Evolutionary conservation across 1,140 invertebrate genomes (phyloP).

Genomic region (Drosophila virilis): DNA sequence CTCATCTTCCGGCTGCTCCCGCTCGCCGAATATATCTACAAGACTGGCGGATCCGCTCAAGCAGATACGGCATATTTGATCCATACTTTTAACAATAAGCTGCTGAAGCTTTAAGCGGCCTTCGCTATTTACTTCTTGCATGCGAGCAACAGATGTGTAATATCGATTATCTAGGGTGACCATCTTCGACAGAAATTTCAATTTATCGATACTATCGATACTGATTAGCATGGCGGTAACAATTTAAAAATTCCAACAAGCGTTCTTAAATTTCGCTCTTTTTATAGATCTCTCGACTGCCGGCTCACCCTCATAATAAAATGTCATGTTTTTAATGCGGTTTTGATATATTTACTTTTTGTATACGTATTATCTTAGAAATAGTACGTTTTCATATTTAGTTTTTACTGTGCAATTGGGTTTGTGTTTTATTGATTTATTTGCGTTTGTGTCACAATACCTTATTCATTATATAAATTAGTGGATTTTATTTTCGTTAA

Average conservation of each 20-base stretch:
- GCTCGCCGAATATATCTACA: conserved; percentile 18
- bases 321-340: background rate
- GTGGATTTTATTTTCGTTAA: conserved; percentile 35
- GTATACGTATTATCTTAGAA: conserved; percentile 24
- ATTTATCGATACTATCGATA: conserved; percentile 4
- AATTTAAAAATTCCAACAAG: conserved; percentile 10
- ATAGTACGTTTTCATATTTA: conserved; percentile 22
- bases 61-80: conserved; percentile 21
- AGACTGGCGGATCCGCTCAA: background rate
- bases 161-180: conserved; percentile 1
- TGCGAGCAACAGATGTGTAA: conserved; percentile 12
- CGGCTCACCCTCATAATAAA: background rate
- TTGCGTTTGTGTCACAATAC: conserved; percentile 18
- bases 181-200: background rate
- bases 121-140: background rate
- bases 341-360: conserved; percentile 41
- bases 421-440: conserved; percentile 17
- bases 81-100: background rate
- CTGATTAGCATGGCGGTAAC: background rate
- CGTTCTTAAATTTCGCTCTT: background rate
- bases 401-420: conserved; percentile 36
- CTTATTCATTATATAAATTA: conserved; percentile 38
- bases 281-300: background rate
- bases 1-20: background rate
- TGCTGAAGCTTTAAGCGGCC: too few species aligned